Conservation (phyloP, 2,888 invertebrate species). For the Petrolisthes manimaculis region DNA sequence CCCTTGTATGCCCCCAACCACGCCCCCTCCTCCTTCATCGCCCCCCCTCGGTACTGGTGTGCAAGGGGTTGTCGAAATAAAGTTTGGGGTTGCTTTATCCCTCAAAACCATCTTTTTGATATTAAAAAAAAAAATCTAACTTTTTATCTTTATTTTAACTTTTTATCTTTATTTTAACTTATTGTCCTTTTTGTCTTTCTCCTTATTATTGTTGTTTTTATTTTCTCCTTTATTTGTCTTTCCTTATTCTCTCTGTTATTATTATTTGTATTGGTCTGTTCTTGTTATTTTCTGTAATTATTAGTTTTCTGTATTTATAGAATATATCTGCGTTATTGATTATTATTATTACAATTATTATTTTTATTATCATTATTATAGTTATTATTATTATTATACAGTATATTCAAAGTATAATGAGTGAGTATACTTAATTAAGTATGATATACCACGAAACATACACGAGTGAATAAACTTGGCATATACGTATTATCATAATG, state of each 20-base stretch:
- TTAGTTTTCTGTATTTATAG: background rate
- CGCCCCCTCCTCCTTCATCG: background rate
- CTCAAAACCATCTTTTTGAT: background rate
- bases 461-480: background rate
- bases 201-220: background rate
- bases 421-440: background rate
- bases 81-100: slow-evolving; percentile 29
- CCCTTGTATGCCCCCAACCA: too few relatives aligned
- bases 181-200: background rate
- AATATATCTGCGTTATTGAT: background rate
- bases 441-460: background rate
- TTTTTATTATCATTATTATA: background rate
- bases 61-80: slow-evolving; percentile 38
- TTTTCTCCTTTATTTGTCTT: too few relatives aligned
- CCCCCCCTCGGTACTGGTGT: slow-evolving; percentile 23
- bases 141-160: too few relatives aligned
- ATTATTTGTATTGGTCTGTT: too few relatives aligned
- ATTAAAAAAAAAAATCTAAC: too few relatives aligned
- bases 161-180: too few relatives aligned
- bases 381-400: background rate
- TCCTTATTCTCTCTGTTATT: too few relatives aligned
- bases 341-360: slow-evolving; percentile 11
- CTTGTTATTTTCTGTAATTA: background rate
- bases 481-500: background rate
- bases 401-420: background rate